Conservation (phyloP, 2,797 vertebrate species). For the Tiaroga cobitis region DNA sequence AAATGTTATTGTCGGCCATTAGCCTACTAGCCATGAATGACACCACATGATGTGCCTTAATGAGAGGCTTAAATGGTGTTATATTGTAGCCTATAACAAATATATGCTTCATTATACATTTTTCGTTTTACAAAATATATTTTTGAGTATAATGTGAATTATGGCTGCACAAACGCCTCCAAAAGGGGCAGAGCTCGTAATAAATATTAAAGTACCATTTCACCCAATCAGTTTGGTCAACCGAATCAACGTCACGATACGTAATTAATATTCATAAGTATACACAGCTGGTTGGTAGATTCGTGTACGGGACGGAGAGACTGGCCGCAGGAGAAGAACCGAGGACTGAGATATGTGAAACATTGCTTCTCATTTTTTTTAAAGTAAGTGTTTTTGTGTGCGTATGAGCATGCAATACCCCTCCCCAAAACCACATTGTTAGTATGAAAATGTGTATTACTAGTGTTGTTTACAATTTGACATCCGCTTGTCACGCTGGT, state of each 20-base stretch:
- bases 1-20: too few relatives aligned
- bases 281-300: not conserved
- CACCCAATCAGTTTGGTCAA: not conserved
- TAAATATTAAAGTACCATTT: not conserved
- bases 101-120: too few relatives aligned
- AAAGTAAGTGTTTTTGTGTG: not conserved
- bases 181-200: not conserved
- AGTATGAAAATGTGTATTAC: not conserved
- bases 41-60: too few relatives aligned
- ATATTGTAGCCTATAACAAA: too few relatives aligned
- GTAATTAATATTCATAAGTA: constrained; percentile 10
- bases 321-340: not conserved
- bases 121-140: too few relatives aligned
- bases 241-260: not conserved
- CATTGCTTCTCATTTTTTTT: not conserved
- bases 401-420: too few relatives aligned
- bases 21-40: too few relatives aligned
- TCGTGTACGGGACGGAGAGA: not conserved
- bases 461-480: not conserved
- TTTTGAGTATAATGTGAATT: too few relatives aligned
- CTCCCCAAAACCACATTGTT: not conserved
- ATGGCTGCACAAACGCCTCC: not conserved
- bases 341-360: not conserved
- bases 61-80: too few relatives aligned
- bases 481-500: not conserved